Evolutionary conservation across 1,140 invertebrate species (phyloP), one percentile per base, ranked within the genome.

Genomic region (Amphibalanus amphitrite): DNA sequence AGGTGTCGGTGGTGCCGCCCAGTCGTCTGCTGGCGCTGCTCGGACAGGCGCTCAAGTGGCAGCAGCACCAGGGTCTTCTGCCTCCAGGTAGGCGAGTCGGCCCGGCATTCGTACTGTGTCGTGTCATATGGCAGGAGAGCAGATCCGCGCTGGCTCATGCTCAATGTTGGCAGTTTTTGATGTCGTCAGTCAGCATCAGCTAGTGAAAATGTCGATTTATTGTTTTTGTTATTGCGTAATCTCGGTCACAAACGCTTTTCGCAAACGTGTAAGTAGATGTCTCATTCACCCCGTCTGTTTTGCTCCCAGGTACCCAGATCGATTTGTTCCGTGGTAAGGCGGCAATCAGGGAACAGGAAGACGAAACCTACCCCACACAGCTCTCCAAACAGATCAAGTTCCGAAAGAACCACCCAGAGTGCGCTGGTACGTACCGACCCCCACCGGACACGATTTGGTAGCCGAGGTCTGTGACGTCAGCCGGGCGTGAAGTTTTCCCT

Each of bases 311-410:
- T 64, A 98, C 95, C 3, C 95, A 94, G 4, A 98, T 99, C 79
- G 97, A 99, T 88, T 88, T 99, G 79, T 99, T 99, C 85, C 84
- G 97, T 75, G 97, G 97, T 74, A 99, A 99, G 83, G 96, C 97
- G 28, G 95, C 97, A 0, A 94, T 99, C 73, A 87, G 92, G 76
- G 96, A 99, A 81, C 93, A 98, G 80, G 95, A 98, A 80, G 96
- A 99, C 75, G 97, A 99, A 83, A 93, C 94, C 79, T 98, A 92
- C 80, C 96, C 97, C 0, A 98, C 94, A 4, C 91, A 95, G 78
- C 85, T 97, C 72, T 91, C 90, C 26, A 92, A 94, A 79, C 92
- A 93, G 77, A 97, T 98, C 75, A 97, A 97, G 83, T 97, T 98
- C 82, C 93, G 92, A 78, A 95, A 95, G 78, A 92, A 91, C 17